A percentile compares a stretch with the other conserved stretches of the same genome.
Conservation (phyloP, 2,113 vertebrate genomes). For the Salvelinus fontinalis region DNA sequence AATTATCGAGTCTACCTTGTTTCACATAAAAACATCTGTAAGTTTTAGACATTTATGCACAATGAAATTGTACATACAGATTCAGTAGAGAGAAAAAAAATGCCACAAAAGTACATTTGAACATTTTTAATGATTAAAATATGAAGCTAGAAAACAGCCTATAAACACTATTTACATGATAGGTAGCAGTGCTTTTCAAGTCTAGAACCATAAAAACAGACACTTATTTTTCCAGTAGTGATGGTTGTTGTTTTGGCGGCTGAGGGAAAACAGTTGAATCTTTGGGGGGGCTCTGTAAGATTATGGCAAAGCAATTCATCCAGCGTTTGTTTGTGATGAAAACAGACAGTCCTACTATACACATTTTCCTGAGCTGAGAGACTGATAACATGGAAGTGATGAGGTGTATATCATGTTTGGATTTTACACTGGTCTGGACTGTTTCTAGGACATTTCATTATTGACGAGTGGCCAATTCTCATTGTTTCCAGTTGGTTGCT, state of each 20-base stretch:
- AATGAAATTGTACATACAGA: too few relatives aligned
- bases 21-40: too few relatives aligned
- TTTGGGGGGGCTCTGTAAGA: conserved; percentile 2
- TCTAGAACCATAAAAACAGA: conserved; percentile 31
- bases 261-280: conserved; percentile 34
- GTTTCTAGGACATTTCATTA: conserved; percentile 13
- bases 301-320: not conserved
- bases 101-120: conserved; percentile 47
- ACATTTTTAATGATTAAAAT: conserved; percentile 83
- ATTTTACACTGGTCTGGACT: conserved; percentile 25
- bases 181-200: conserved; percentile 63
- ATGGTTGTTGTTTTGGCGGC: conserved; percentile 45
- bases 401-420: conserved; percentile 67
- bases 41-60: not conserved
- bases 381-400: conserved; percentile 53
- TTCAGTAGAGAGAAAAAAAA: not conserved
- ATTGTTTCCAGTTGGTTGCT: not conserved
- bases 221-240: conserved; percentile 56
- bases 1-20: too few relatives aligned
- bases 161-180: conserved; percentile 81
- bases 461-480: not conserved
- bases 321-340: not conserved
- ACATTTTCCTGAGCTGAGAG: conserved; percentile 76
- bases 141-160: conserved; percentile 80
- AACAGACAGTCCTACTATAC: not conserved